phyloP scores from a whole-genome alignment of 2,888 invertebrate genomes.

The Synergus umbraculus region DNA sequence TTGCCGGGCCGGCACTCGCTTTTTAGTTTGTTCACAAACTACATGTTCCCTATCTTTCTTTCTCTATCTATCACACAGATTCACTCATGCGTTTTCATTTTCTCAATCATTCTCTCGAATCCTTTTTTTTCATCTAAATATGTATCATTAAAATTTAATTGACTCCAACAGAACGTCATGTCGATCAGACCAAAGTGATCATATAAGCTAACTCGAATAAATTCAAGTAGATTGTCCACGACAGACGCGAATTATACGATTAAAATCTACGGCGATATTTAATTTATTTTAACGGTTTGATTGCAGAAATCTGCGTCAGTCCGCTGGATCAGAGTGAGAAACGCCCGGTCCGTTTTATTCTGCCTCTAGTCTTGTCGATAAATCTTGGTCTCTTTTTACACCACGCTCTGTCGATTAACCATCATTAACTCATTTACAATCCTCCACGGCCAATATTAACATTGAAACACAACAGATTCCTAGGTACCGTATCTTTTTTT shows the following conservation, averaged over 20 bases:
- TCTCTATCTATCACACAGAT: conserved; percentile 51
- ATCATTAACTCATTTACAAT: conserved; percentile 29
- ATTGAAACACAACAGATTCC: conserved; percentile 34
- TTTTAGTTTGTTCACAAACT: conserved; percentile 57
- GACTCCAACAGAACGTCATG: conserved; percentile 72
- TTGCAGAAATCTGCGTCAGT: conserved; percentile 33
- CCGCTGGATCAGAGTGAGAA: background rate
- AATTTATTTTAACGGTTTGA: conserved; percentile 17
- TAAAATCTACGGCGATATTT: conserved; percentile 49
- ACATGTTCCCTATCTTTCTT: conserved; percentile 51
- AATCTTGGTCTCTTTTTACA: conserved; percentile 40
- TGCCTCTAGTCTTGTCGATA: conserved; percentile 21
- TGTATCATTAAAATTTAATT: conserved; percentile 75
- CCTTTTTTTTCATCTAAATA: conserved; percentile 53
- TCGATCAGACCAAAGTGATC: conserved; percentile 62
- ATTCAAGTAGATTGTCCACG: background rate
- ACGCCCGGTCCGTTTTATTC: background rate
- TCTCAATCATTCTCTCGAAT: conserved; percentile 45
- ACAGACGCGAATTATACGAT: conserved; percentile 42
- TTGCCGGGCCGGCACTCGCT: conserved; percentile 74
- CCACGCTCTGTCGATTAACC: conserved; percentile 41
- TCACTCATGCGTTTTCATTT: conserved; percentile 49
- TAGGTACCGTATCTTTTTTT: conserved; percentile 20
- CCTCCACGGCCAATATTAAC: conserved; percentile 17
- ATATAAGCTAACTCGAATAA: conserved; percentile 44